Base-by-base conservation (phyloP, 2,113 vertebrate species). In the Drymodes brunneopygia region DNA sequence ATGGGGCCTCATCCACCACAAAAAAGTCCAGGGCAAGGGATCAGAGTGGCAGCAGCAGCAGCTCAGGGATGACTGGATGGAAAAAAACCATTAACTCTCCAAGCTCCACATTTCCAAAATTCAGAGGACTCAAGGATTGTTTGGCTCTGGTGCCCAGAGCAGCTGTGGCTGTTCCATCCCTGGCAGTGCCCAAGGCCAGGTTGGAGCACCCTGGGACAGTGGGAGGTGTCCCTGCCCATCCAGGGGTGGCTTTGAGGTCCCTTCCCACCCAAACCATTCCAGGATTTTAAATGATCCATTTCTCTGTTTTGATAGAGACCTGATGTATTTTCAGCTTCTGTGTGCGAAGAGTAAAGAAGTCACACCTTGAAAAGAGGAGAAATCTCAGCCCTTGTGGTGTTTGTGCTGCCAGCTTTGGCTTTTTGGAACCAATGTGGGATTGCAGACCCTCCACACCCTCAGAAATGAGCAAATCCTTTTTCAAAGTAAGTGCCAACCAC, bases 51-150 rank as follows among this genome's bases (percentile, higher is more conserved):
- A 54, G 81, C 53, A 24, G 77, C 48, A 74, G 80, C 42, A 23
- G 77, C 64, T 88, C 67, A 93, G 40, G 29, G 57, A 88, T 72
- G 70, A 31, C 81, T 64, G 0, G 0, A 60, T 36, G 79, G 20
- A 36, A 86, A 86, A 80, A 12, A 64, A n/a, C n/a, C 54, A 18
- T 94, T 81, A 94, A 96, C 60, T 72, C 74, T 75, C 12, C 57
- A n/a, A 86, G 22, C 23, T 60, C 72, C 81, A 82, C 38, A 10
- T 42, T 42, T 38, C 54, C 22, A 0, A 40, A 82, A 48, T 27
- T 9, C 36, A 33, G 19, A 47, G 57, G 20, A 40, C 6, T 75
- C 20, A 29, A 42, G 6, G 5, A 51, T 45, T 20, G 11, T 20
- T 56, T 44, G 11, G 40, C 16, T 8, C 40, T 56, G 48, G n/a